Evolutionary conservation across 2,888 invertebrate species (phyloP).

Genomic region (Epinotia brunnichana): DNA sequence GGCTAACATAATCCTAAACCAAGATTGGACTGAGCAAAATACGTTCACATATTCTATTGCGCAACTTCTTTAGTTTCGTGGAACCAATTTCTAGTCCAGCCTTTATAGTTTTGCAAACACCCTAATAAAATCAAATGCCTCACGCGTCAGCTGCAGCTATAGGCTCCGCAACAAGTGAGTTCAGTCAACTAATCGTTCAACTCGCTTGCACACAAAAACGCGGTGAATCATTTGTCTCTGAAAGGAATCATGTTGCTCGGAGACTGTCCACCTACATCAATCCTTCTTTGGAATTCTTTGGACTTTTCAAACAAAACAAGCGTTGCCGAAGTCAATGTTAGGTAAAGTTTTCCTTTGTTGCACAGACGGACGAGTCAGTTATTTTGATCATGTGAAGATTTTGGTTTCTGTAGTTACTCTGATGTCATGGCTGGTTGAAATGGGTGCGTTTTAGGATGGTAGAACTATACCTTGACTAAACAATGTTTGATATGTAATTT

Average conservation of each 20-base stretch:
- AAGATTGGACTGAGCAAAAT: conserved; percentile 1
- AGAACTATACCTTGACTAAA: background rate
- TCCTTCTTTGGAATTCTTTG: conserved; percentile 27
- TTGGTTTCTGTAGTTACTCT: background rate
- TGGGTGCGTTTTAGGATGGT: background rate
- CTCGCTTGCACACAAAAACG: conserved; percentile 38
- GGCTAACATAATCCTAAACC: conserved; percentile 43
- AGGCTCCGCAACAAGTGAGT: conserved; percentile 64
- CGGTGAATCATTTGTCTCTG: conserved; percentile 30
- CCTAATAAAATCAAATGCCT: conserved; percentile 14
- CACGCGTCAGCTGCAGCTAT: conserved; percentile 18
- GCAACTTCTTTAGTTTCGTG: conserved; percentile 3
- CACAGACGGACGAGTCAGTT: background rate
- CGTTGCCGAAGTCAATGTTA: conserved; percentile 1
- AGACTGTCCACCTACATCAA: conserved; percentile 16
- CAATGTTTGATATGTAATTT: background rate
- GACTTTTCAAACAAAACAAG: conserved; percentile 15
- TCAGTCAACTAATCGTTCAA: conserved; percentile 56
- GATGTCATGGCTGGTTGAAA: background rate
- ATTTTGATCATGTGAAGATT: too few relatives aligned
- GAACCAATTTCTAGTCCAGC: background rate
- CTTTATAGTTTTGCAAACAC: conserved; percentile 12
- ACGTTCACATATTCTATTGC: background rate
- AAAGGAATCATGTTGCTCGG: conserved; percentile 23
- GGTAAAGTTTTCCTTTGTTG: conserved; percentile 10